Evolutionary conservation across 2,113 vertebrate genomes (phyloP), one percentile per base, ranked within the genome.

Genomic region (Tenrec ecaudatus): DNA sequence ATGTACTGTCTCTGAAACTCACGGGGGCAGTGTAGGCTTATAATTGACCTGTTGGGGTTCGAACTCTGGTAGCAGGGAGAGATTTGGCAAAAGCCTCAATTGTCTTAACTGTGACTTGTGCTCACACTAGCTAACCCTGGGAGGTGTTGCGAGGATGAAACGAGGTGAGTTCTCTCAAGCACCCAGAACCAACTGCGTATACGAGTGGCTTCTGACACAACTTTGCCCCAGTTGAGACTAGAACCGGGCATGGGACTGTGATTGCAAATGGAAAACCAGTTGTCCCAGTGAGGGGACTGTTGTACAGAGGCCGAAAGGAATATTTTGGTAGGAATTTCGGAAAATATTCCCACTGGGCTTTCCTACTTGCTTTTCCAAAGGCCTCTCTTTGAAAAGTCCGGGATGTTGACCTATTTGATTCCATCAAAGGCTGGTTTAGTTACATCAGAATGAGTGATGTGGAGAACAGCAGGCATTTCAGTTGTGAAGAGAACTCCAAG

Each of bases 301-400:
- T 31, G 33, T 62, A 11, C 40, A 38, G 47, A 80, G 47, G 22
- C 27, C 40, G 78, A 57, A 27, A 76, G 60, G 1, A 38, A 15
- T 53, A 4, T 40, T 43, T 47, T 87, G 23, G 29, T 33, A 83
- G 12, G 31, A 75, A 82, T 62, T 43, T 58, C 90, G 57, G 19
- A 80, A 92, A 88, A 27, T 80, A 38, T 77, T 80, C 36, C 40
- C 17, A 19, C 7, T 76, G 43, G 11, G 2, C 38, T 95, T 89
- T 92, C 15, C 40, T 75, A 31, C 29, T 69, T 93, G 89, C 80
- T 92, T 92, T 96, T 68, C 33, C 60, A 81, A 31, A 58, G 12
- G 5, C 9, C 93, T 91, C 53, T 90, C 53, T 90, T 76, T 79
- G 47, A 22, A 79, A 92, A 88, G 8, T 75, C n/a, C 64, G 84